Evolutionary conservation across 2,113 vertebrate species (phyloP), one percentile per base, ranked within the genome.

Genomic region (Hypanus sabinus): DNA sequence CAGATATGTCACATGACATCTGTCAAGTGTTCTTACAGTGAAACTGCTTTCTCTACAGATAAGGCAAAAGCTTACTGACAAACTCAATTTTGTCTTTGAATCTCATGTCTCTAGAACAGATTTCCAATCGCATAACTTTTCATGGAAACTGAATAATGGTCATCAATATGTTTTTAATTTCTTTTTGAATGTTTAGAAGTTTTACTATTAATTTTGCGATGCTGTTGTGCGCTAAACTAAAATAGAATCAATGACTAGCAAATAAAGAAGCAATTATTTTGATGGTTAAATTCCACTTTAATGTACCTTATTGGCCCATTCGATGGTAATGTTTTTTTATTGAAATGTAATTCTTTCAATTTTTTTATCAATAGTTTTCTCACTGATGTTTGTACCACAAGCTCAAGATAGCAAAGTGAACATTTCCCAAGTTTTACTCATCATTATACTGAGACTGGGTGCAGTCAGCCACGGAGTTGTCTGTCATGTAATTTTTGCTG

Each of bases 71-170:
- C 68, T 68, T 68, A 36, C 62, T 33, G 14, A 36, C 68, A 20
- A n/a, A 30, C 87, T 65, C 33, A 24, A 20, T 92, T 87, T 88
- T 65, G 62, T 14, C 3, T 83, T 85, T 85, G 27, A 57, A 22
- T 88, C 85, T 62, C 11, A 30, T 27, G 30, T 88, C 62, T 62
- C 27, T 71, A 3, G n/a, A 92, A 70, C 88, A 91, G n/a, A 68
- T 36, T 92, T 92, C 18, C 20, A 36, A 92, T 92, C 70, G 8
- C 6, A 24, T 18, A 24, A 75, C 68, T 46, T n/a, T 24, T 55
- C 70, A 73, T 55, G 65, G 60, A 90, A 90, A 33, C 62, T 93
- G 68, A 75, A 93, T 27, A 75, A 93, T 27, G 24, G 73, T 93
- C 24, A 93, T 46, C 68, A 93, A 22, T 73, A 16, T 46, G 10